Base-by-base conservation (phyloP, 2,888 invertebrate species). In the Trichacis sp. region DNA sequence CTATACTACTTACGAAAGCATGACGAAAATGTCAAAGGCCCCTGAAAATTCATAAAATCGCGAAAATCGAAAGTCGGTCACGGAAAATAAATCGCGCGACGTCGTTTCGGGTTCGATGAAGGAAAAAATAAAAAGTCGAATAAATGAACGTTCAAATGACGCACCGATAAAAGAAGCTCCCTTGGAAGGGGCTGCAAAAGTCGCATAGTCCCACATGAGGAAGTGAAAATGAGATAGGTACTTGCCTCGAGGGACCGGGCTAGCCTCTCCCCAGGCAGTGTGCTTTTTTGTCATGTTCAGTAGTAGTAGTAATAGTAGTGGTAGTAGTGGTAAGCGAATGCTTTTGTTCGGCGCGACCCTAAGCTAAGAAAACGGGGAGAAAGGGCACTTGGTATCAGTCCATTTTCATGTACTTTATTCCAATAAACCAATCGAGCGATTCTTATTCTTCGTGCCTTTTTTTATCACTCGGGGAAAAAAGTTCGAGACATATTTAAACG, bases 181-280 rank as follows among this genome's bases (percentile, higher is more conserved):
- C n/a, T n/a, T n/a, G n/a, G n/a, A 70, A 72, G 73, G 80, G 76
- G 75, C 80, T 80, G 78, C 73, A 81, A 80, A 80, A 76, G 65
- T 74, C 73, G 77, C 76, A 73, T 74, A 75, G 71, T 73, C 73
- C 77, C 75, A 76, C 69, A 74, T 73, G 77, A 73, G 74, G 77
- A 74, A 75, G 76, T 75, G 77, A 79, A 78, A 80, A 79, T 79
- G 79, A 76, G 81, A 80, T 80, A 80, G 75, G 81, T 84, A 84
- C 84, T 84, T 84, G 84, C 84, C 84, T 84, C 78, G 82, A 83
- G 81, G 82, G 82, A 82, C 80, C 77, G 81, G 82, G 76, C 77
- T 81, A 83, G 83, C 82, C 84, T 83, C 82, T 81, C 82, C 77
- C 83, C 84, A 81, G 83, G 83, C 83, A 83, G 81, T 84, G 83